Percentiles rank a stretch among this genome's conserved stretches.
phyloP scores from a whole-genome alignment of 2,888 invertebrate genomes.

The Ophioninae sp. region DNA sequence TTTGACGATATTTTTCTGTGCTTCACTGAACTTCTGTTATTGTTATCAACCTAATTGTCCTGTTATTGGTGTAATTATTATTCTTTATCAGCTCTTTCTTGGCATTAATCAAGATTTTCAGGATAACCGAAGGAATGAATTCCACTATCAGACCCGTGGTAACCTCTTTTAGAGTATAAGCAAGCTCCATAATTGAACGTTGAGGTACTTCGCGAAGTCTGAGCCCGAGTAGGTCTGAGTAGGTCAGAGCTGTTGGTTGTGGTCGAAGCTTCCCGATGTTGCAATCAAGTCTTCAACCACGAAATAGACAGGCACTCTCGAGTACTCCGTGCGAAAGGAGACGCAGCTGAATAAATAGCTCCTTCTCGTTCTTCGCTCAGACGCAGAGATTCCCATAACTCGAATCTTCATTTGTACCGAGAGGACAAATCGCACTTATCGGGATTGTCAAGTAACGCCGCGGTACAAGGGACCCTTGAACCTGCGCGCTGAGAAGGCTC shows the following conservation, averaged over 20 bases:
- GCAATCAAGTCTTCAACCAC: constrained; percentile 2
- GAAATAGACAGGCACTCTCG: not conserved
- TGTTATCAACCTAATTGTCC: no score
- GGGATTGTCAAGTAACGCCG: constrained; percentile 3
- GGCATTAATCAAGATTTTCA: no score
- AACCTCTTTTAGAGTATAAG: no score
- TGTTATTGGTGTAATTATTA: no score
- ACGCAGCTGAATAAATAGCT: not conserved
- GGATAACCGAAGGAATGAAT: no score
- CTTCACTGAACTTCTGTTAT: no score
- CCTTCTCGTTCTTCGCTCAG: not conserved
- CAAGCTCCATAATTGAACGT: no score
- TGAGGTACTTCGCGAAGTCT: no score
- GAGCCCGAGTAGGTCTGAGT: not conserved
- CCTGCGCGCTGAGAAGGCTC: constrained; percentile 1
- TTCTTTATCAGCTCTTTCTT: no score
- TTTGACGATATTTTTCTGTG: no score
- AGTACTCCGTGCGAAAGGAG: not conserved
- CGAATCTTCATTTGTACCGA: constrained; percentile 18
- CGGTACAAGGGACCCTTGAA: constrained; percentile 2
- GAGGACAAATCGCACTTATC: constrained; percentile 39
- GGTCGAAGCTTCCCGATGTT: not conserved
- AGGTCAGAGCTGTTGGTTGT: not conserved
- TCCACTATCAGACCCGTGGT: no score
- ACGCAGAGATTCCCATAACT: constrained; percentile 2